phyloP scores from a whole-genome alignment of 2,113 vertebrate species.

The Rafetus swinhoei region DNA sequence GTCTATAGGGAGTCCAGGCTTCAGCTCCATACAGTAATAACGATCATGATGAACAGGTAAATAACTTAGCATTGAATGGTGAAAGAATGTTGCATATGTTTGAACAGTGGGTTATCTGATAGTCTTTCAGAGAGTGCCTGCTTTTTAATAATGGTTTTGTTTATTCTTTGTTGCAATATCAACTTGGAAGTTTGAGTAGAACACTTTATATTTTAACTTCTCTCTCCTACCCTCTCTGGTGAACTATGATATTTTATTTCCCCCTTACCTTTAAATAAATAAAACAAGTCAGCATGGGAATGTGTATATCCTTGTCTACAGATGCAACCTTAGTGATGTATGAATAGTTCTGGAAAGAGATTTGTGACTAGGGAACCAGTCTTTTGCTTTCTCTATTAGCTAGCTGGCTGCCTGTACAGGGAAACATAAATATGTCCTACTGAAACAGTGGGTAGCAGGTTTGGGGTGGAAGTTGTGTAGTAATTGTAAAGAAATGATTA shows the following conservation, averaged over 20 bases:
- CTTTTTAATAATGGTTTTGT: neutral
- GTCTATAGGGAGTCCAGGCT: too few species aligned
- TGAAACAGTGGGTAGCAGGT: neutral
- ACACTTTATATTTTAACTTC: neutral
- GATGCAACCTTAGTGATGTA: neutral
- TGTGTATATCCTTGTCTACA: neutral
- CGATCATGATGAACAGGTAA: rapidly evolving
- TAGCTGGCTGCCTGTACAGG: neutral
- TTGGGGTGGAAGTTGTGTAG: neutral
- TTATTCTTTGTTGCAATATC: neutral
- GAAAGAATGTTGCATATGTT: neutral
- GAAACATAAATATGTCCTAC: neutral
- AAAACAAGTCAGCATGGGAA: neutral
- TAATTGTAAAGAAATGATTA: neutral
- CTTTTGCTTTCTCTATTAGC: neutral
- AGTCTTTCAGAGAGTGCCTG: neutral
- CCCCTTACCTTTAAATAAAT: conserved; percentile 16
- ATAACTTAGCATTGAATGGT: neutral
- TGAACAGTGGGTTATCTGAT: neutral
- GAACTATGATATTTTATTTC: neutral
- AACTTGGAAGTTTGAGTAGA: neutral
- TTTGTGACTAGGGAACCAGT: rapidly evolving
- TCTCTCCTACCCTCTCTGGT: conserved; percentile 16
- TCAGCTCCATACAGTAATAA: neutral
- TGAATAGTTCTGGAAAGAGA: rapidly evolving